Evolutionary conservation across 2,113 vertebrate genomes (phyloP), one percentile per base, ranked within the genome.

Genomic region (western clawed frog (Xenopus tropicalis)): DNA sequence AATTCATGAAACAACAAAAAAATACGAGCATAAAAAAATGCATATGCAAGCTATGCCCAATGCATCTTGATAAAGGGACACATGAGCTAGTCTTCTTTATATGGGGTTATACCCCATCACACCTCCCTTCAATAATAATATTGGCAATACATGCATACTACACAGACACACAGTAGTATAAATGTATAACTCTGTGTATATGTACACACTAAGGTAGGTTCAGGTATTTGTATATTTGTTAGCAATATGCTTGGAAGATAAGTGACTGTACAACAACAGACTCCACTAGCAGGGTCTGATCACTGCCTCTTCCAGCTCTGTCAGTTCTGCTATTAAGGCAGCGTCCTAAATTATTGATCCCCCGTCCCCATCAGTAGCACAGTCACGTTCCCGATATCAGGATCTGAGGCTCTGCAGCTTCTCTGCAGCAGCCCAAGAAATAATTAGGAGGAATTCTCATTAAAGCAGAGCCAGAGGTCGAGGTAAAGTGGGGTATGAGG

Each of bases 381-480:
- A 93, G 94, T 98, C 96, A 98, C 95, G 95, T 98, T 91, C 86
- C 14, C 42, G 90, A 83, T 87, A 92, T 87, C 83, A 92, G 93
- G 91, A 92, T 92, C 92, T 91, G 93, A 91, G 91, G 89, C 85
- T 88, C 87, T 89, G 91, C 91, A 69, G 91, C 92, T 92, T 93
- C 90, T 89, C 81, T 83, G 92, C 93, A 92, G 89, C 91, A 94
- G 93, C 93, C 95, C 91, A 93, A 90, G 94, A 94, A 95, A 98
- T 97, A 96, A 98, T 98, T 96, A 98, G 94, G 91, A 96, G 93
- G 87, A 91, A 92, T 94, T 96, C 94, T 98, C 95, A 98, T 98
- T 98, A 98, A 94, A 91, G 90, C 79, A 86, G 90, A 93, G 93
- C 91, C 72, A 74, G 65, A 74, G 72, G 72, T 74, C 68, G 91